These are phyloP conservation scores for Lichenostomus cassidix DNA, from an alignment of 2,113 vertebrate species.

Conservation along the genomic window DNA sequence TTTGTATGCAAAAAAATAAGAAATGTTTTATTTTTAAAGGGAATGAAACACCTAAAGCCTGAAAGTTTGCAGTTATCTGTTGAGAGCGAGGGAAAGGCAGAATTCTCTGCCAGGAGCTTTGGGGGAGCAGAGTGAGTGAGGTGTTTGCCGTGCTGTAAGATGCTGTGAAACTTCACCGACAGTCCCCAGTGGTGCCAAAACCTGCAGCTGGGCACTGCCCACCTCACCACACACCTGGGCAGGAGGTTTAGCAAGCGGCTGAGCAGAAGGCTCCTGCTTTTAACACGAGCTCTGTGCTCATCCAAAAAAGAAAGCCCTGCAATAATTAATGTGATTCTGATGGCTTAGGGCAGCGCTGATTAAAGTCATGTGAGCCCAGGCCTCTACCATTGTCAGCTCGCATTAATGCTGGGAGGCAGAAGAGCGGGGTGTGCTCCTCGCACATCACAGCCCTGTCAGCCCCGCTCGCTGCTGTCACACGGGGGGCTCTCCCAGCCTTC, in stretches of 20 bases:
- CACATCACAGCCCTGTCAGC: constrained; percentile 35
- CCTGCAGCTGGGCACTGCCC: background rate
- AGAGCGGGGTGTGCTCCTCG: constrained; percentile 8
- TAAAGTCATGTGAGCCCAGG: constrained; percentile 69
- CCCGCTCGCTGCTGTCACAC: background rate
- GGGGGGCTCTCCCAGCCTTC: constrained; percentile 50
- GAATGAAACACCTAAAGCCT: background rate
- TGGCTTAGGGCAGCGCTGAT: constrained; percentile 56
- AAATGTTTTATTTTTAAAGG: background rate
- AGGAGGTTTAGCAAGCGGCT: background rate
- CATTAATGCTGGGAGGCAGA: constrained; percentile 61
- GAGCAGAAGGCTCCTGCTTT: constrained; percentile 14
- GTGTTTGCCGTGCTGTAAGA: background rate
- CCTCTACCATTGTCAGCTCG: constrained; percentile 75
- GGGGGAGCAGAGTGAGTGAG: background rate
- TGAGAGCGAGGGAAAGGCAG: background rate
- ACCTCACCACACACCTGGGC: background rate
- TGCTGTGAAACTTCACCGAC: constrained; percentile 65
- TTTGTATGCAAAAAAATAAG: constrained; percentile 36
- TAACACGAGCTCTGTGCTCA: background rate
- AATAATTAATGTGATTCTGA: constrained; percentile 68
- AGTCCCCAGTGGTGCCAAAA: background rate
- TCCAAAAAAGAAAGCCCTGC: constrained; percentile 61
- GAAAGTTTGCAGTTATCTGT: constrained; percentile 36
- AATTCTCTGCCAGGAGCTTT: background rate